Evolutionary conservation across 2,888 invertebrate genomes (phyloP).

Genomic region (Thelaira solivaga): DNA sequence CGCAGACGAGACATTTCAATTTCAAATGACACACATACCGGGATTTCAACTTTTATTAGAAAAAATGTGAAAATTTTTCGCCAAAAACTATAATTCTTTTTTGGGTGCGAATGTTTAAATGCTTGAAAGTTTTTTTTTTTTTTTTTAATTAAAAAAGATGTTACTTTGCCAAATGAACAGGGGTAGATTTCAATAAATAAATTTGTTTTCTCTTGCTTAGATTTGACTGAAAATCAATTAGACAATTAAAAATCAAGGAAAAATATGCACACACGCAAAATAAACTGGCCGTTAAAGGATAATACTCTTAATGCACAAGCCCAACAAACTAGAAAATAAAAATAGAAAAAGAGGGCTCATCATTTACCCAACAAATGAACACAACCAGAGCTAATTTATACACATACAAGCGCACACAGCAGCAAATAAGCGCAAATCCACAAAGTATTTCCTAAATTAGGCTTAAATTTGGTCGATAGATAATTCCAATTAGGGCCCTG

Average conservation of each 20-base stretch:
- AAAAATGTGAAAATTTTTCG: conserved; percentile 55
- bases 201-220: conserved; percentile 13
- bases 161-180: conserved; percentile 22
- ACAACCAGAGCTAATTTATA: conserved; percentile 72
- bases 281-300: conserved; percentile 58
- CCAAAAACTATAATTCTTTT: conserved; percentile 49
- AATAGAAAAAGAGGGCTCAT: conserved; percentile 43
- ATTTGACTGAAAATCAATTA: conserved; percentile 63
- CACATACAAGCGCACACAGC: conserved; percentile 47
- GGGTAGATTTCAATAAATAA: conserved; percentile 18
- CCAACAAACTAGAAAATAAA: not conserved
- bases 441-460: conserved; percentile 78
- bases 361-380: conserved; percentile 50
- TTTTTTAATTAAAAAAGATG: conserved; percentile 74
- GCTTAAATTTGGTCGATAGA: conserved; percentile 75
- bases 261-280: conserved; percentile 39
- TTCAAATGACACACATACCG: conserved; percentile 26
- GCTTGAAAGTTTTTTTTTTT: conserved; percentile 77
- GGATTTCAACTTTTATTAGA: not conserved
- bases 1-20: not conserved
- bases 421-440: conserved; percentile 75
- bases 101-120: conserved; percentile 72
- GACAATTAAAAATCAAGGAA: conserved; percentile 64
- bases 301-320: conserved; percentile 40
- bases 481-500: conserved; percentile 76